Evolutionary conservation across 2,113 vertebrate species (phyloP).

Genomic region (Gallinago jamesoni): DNA sequence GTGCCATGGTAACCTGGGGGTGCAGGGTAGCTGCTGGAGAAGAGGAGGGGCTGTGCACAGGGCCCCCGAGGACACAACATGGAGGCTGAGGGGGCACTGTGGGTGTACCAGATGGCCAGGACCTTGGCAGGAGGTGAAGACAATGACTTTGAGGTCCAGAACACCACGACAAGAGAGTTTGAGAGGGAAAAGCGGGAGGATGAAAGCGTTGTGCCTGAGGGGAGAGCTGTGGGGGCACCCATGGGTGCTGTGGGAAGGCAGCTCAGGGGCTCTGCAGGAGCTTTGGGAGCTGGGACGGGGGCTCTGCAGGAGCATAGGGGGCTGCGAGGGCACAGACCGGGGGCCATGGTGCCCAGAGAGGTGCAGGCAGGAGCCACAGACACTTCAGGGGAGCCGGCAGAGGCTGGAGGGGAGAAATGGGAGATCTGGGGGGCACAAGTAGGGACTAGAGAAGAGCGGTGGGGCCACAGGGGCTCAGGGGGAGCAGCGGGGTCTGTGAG

Average conservation of each 20-base stretch:
- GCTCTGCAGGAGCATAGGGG: neutral
- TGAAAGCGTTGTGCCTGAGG: neutral
- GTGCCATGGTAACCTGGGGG: neutral
- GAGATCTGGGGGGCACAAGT: fast-evolving
- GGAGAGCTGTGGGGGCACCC: neutral
- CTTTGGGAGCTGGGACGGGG: neutral
- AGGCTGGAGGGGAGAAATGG: fast-evolving
- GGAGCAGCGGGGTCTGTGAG: neutral
- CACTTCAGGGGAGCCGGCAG: neutral
- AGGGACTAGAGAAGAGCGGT: neutral
- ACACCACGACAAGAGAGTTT: too few species aligned
- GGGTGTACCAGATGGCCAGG: neutral
- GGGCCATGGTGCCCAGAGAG: fast-evolving
- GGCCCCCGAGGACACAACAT: neutral
- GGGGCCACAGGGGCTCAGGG: too few species aligned
- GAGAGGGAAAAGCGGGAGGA: neutral
- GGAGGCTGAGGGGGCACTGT: too few species aligned
- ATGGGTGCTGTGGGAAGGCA: neutral
- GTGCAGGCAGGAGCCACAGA: neutral
- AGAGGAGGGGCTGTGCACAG: neutral
- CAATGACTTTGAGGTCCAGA: neutral
- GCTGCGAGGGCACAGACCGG: neutral
- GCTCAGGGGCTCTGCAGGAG: neutral
- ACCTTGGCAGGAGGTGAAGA: fast-evolving
- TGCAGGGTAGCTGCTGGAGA: neutral